phyloP scores from a whole-genome alignment of 2,888 invertebrate species.

The Magallana nippona region DNA sequence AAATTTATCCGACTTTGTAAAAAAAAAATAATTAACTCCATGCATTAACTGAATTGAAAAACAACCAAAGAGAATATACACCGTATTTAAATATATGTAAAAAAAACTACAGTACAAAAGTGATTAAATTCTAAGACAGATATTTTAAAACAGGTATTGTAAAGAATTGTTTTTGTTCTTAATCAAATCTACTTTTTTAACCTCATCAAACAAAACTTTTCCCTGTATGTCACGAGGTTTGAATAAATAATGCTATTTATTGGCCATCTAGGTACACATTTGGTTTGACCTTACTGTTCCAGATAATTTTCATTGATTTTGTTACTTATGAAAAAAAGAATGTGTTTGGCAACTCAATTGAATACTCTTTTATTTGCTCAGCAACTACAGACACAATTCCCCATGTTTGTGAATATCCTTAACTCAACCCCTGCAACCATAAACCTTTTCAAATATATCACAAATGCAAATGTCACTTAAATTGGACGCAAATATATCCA shows the following conservation, averaged over 20 bases:
- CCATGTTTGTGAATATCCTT: no score
- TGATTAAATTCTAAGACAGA: neutral
- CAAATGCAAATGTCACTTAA: no score
- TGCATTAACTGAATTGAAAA: no score
- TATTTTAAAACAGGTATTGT: neutral
- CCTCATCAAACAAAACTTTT: neutral
- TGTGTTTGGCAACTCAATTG: no score
- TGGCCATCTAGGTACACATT: neutral
- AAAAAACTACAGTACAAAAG: neutral
- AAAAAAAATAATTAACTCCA: no score
- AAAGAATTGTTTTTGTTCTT: neutral
- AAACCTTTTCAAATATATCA: no score
- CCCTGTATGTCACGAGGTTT: neutral
- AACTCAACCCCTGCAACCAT: no score
- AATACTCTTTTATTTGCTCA: no score
- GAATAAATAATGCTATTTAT: constrained; percentile 23
- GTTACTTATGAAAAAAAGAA: neutral
- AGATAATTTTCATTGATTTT: constrained; percentile 22
- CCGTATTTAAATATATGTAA: neutral
- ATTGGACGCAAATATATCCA: no score
- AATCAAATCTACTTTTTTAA: neutral
- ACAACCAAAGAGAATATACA: neutral
- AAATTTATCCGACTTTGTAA: no score
- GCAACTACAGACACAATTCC: no score
- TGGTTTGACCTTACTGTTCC: neutral